Evolutionary conservation across 2,113 vertebrate species (phyloP), one percentile per base, ranked within the genome.

Genomic region (Stigmatopora argus): DNA sequence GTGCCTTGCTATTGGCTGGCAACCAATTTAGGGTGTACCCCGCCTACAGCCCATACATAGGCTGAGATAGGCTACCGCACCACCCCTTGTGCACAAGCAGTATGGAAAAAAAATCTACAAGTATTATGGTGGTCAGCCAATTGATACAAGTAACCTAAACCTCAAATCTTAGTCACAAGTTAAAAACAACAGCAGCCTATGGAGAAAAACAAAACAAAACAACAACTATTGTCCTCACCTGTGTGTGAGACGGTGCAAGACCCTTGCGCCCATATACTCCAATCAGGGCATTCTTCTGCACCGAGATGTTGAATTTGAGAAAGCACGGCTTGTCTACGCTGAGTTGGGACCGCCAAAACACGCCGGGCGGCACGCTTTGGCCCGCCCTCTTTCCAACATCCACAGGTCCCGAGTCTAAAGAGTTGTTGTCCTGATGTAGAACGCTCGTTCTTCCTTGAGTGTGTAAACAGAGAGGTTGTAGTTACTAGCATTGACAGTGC

Each of bases 301-400:
- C 95, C n/a, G 96, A 98, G 89, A 99, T 96, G 92, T 99, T 99
- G 92, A 99, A 99, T 86, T 98, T 99, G 51, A 99, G 90, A 86
- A 98, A 98, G 68, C 93, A 93, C 17, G 96, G 93, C 57, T 94
- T 92, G 74, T 96, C 95, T 84, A 98, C 92, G 82, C 90, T 91
- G 23, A 99, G 87, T 6, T 94, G 95, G 52, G 95, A 96, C 78
- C 95, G 93, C 97, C 97, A 99, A 86, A 99, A 99, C 73, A 97
- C 91, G 35, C 95, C 96, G 0, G 97, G 96, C 12, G 94, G 95
- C 72, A 99, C 86, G 56, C 91, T 93, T 83, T 96, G 95, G 69
- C 91, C 88, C 0, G 89, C 93, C 87, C 92, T 88, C 83, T 93
- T 93, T 60, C 96, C 97, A 74, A 98, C 83, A 77, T 96, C 95